Evolutionary conservation across 2,797 vertebrate species (phyloP), one percentile per base, ranked within the genome.

Genomic region (Protonibea diacanthus): DNA sequence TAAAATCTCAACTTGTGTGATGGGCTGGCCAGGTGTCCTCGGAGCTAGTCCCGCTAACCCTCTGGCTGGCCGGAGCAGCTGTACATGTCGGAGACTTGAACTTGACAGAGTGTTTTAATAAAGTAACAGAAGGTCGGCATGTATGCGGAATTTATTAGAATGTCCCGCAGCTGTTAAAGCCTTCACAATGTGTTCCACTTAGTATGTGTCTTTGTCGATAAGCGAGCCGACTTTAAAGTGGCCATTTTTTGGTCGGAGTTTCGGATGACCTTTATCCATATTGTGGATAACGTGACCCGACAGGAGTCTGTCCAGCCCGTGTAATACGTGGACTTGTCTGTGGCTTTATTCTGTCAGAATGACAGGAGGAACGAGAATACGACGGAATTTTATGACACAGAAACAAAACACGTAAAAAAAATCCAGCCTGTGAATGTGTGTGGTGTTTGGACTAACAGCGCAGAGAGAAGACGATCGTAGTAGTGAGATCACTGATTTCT

Each of bases 401-500:
- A 67, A 53, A 64, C 10, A 38, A 18, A 20, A n/a, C 17, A 21
- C 42, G 44, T 15, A 18, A 47, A 25, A 20, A 25, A 5, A 55
- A 14, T 5, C 2, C 12, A 2, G 3, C 10, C 21, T 40, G 17
- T 52, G 2, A 25, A 45, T 12, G n/a, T 23, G 25, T 48, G n/a
- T 62, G 1, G 5, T 60, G 33, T 72, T 63, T 12, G 40, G 21
- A 57, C 14, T 21, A n/a, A 65, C 2, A 4, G 21, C 2, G n/a
- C 53, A 42, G 17, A n/a, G 15, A 44, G 2, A 21, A 69, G 61
- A 52, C 57, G 9, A 33, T 42, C 21, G 52, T 57, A 49, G 38
- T 48, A 61, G 58, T 80, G 78, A 81, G 57, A 75, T 71, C 68
- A 76, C 51, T 58, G 12, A n/a, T 59, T 76, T 68, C 61, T 63